Conservation (phyloP, 2,113 vertebrate species). For the Pongo pygmaeus region DNA sequence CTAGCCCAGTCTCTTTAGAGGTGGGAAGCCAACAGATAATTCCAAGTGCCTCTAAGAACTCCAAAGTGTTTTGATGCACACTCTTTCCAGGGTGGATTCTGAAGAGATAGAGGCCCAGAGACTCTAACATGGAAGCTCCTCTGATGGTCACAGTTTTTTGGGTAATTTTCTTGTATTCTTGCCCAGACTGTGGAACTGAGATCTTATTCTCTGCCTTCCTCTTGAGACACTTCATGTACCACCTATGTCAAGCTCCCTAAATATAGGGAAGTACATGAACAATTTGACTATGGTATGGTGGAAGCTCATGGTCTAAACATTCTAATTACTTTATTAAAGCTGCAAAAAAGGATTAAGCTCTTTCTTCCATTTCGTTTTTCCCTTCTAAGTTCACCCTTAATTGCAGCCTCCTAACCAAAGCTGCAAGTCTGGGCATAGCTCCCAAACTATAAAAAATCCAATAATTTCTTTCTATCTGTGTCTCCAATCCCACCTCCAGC, state of each 20-base stretch:
- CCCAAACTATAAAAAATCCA: slow-evolving; percentile 36
- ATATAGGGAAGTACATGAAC: neutral
- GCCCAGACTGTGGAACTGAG: neutral
- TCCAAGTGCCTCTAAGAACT: neutral
- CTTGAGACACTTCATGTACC: neutral
- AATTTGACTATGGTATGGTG: neutral
- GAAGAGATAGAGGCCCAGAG: neutral
- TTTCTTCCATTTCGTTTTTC: slow-evolving; percentile 56
- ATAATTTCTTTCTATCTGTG: slow-evolving; percentile 50
- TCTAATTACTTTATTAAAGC: slow-evolving; percentile 58
- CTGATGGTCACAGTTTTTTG: rapidly evolving
- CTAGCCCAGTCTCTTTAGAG: neutral
- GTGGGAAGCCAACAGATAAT: neutral
- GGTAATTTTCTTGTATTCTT: neutral
- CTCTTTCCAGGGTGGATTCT: neutral
- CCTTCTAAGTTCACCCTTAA: slow-evolving; percentile 61
- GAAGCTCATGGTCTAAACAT: slow-evolving; percentile 23
- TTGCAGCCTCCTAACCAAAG: slow-evolving; percentile 56
- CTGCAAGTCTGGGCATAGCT: slow-evolving; percentile 51
- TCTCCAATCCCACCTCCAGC: neutral
- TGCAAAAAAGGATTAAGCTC: slow-evolving; percentile 51
- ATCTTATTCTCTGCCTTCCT: neutral
- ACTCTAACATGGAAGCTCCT: neutral
- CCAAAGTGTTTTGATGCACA: neutral
- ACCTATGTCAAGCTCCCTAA: slow-evolving; percentile 27